Conservation (phyloP, 2,888 invertebrate genomes). For the Chorisops tibialis region DNA sequence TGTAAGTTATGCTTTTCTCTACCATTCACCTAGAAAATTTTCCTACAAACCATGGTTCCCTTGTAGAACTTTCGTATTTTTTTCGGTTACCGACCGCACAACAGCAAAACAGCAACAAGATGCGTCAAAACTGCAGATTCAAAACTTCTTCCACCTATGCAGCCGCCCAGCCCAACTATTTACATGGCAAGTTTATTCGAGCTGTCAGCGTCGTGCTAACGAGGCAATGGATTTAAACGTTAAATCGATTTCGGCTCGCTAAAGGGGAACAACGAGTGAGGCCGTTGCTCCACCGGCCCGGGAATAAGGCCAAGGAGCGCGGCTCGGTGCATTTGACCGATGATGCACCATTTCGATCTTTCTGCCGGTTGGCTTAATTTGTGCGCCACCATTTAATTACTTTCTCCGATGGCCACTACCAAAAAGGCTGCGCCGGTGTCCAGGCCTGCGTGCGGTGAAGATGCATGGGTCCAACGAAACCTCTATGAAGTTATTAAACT, state of each 20-base stretch:
- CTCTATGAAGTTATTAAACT: slow-evolving; percentile 24
- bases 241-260: slow-evolving; percentile 18
- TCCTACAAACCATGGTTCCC: too few relatives aligned
- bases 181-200: slow-evolving; percentile 25
- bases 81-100: too few relatives aligned
- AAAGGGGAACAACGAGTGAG: neutral
- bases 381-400: slow-evolving; percentile 20
- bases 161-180: neutral
- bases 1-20: too few relatives aligned
- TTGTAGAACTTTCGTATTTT: too few relatives aligned
- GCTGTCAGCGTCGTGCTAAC: slow-evolving; percentile 26
- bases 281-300: neutral
- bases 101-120: too few relatives aligned
- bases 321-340: neutral
- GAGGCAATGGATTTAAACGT: slow-evolving; percentile 27
- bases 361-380: slow-evolving; percentile 7
- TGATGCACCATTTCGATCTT: neutral
- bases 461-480: slow-evolving; percentile 16
- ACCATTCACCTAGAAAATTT: too few relatives aligned
- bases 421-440: slow-evolving; percentile 5
- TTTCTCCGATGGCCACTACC: slow-evolving; percentile 4
- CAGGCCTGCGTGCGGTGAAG: slow-evolving; percentile 14
- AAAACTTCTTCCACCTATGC: too few relatives aligned
- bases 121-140: too few relatives aligned
- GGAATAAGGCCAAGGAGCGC: neutral